Conservation (phyloP, 2,888 invertebrate genomes). For the Agrotis clavis region DNA sequence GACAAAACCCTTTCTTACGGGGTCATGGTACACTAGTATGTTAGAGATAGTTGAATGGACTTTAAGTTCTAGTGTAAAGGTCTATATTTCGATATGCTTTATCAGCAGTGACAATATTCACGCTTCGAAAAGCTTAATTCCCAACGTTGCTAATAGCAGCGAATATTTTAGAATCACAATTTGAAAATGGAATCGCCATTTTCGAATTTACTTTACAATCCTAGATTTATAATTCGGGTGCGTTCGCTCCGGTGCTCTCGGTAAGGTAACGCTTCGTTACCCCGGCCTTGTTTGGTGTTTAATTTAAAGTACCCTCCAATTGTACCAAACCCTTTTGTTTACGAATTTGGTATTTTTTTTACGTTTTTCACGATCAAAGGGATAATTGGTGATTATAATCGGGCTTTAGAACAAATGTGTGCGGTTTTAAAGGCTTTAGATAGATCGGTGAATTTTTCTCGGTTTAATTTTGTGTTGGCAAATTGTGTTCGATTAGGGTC, state of each 20-base stretch:
- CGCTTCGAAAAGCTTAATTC: background rate
- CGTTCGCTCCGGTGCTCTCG: constrained; percentile 31
- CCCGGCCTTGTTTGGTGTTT: constrained; percentile 62
- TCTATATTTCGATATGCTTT: background rate
- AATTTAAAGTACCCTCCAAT: constrained; percentile 67
- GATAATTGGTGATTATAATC: constrained; percentile 72
- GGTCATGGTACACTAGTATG: too few species aligned
- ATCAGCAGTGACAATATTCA: background rate
- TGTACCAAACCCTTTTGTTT: constrained; percentile 68
- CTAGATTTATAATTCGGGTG: constrained; percentile 51
- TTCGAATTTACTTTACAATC: constrained; percentile 45
- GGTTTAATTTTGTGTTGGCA: constrained; percentile 52
- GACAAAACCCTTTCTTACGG: too few species aligned
- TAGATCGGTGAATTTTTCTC: constrained; percentile 50
- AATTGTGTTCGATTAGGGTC: constrained; percentile 47
- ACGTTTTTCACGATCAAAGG: constrained; percentile 71
- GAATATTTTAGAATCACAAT: constrained; percentile 18
- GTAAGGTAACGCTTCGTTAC: constrained; percentile 55
- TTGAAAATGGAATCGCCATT: constrained; percentile 26
- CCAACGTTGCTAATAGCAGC: background rate
- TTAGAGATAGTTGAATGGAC: background rate
- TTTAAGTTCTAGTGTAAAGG: background rate
- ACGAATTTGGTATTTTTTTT: constrained; percentile 65
- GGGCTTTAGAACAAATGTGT: constrained; percentile 60
- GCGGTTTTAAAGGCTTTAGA: constrained; percentile 51